Evolutionary conservation across 2,888 invertebrate species (phyloP), one percentile per base, ranked within the genome.

Genomic region (Lasioglossum marginatum): DNA sequence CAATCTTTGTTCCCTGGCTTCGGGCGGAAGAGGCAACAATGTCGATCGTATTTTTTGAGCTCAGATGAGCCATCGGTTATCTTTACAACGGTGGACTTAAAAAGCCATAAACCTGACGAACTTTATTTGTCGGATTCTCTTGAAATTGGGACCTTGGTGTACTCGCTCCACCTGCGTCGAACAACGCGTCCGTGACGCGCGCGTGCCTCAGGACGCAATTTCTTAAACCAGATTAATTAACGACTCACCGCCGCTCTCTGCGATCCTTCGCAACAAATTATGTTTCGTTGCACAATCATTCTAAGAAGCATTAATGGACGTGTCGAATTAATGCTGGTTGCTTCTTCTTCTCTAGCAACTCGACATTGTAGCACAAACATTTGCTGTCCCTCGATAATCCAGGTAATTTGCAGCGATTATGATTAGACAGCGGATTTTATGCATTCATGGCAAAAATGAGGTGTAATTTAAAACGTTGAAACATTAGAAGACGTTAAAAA

Each of bases 41-140:
- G 48, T 48, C 48, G 19, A 48, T 48, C 19, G 40, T 40, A 40
- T 76, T 76, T 60, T 60, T 60, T 40, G 57, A 57, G 27, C 34
- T 75, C 16, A 12, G 19, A 40, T 19, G 63, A 63, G 43, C 43
- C 63, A 45, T 45, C 66, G 31, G 63, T 76, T 45, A 76, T 66
- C 63, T 76, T 76, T 76, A 76, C 63, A 63, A 76, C 76, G 23
- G 57, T 19, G 40, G 40, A 27, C 60, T 43, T 31, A 71, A 60
- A 71, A 60, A 37, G 70, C 19, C 27, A 52, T 72, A 71, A 52
- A 60, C 71, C 14, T 71, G 31, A 0, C 71, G 27, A 19, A 48
- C 57, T 48, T 45, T 79, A 52, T 79, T 68, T 23, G 23, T 23
- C 37, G 23, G 34, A 52, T 80, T 23, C 63, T 45, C 16, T 31